Conservation (phyloP, 2,888 invertebrate genomes). For the Uloborus plumipes region DNA sequence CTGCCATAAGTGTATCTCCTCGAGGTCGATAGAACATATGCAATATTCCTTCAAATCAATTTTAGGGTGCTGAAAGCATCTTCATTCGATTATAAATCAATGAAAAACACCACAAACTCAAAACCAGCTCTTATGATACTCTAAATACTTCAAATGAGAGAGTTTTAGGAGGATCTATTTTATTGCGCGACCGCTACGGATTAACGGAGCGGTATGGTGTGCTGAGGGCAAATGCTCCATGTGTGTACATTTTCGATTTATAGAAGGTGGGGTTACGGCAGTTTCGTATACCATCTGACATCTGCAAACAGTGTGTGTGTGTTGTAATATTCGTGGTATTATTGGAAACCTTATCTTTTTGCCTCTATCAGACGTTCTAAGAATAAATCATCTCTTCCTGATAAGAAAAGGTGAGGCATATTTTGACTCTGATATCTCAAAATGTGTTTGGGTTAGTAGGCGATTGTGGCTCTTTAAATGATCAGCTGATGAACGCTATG, state of each 20-base stretch:
- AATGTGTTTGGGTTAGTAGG: not conserved
- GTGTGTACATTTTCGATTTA: not conserved
- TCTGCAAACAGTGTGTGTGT: slow-evolving; percentile 19
- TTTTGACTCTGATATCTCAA: not conserved
- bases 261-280: slow-evolving; percentile 6
- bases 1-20: slow-evolving; percentile 10
- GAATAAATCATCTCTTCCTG: slow-evolving; percentile 17
- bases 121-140: no score
- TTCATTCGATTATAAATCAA: no score
- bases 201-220: slow-evolving; percentile 30
- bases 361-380: slow-evolving; percentile 17
- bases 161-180: slow-evolving; percentile 31
- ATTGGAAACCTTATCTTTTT: slow-evolving; percentile 26
- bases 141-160: no score
- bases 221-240: slow-evolving; percentile 17
- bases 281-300: not conserved
- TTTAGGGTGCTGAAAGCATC: no score
- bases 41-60: no score
- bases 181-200: slow-evolving; percentile 38
- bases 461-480: not conserved
- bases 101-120: no score
- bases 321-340: not conserved
- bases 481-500: slow-evolving; percentile 14
- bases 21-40: slow-evolving; percentile 22
- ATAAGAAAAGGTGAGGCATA: slow-evolving; percentile 45